Percentiles rank a stretch among this genome's conserved stretches.
Evolutionary conservation across 1,140 invertebrate genomes (phyloP).

Genomic region (Meteorus sp.): DNA sequence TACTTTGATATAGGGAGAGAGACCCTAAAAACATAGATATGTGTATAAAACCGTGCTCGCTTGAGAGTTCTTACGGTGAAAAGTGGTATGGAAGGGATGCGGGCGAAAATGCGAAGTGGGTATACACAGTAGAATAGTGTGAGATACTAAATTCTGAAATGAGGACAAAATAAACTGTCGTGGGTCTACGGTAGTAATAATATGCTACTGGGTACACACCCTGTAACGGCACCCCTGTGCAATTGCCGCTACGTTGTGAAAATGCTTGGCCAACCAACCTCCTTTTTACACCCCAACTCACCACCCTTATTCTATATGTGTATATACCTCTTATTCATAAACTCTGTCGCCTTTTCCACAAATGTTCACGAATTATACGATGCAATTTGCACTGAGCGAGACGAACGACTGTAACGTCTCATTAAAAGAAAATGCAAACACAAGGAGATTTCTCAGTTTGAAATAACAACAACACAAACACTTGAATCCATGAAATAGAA

Average conservation of each 20-base stretch:
- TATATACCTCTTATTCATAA: too few relatives aligned
- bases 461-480: too few relatives aligned
- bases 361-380: too few relatives aligned
- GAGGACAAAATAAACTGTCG: constrained; percentile 50
- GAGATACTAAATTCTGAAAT: constrained; percentile 46
- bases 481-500: too few relatives aligned
- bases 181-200: constrained; percentile 45
- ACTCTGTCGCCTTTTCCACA: constrained; percentile 47
- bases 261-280: constrained; percentile 37
- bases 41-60: neutral
- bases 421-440: too few relatives aligned
- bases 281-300: too few relatives aligned
- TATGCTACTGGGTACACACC: constrained; percentile 32
- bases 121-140: neutral
- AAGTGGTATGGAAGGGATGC: constrained; percentile 27
- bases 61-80: constrained; percentile 35
- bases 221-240: constrained; percentile 36
- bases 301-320: too few relatives aligned
- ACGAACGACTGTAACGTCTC: too few relatives aligned
- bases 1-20: constrained; percentile 33
- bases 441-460: too few relatives aligned
- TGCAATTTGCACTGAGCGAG: too few relatives aligned
- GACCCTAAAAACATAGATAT: constrained; percentile 15
- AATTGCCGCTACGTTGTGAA: constrained; percentile 43
- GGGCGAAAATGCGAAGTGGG: neutral